Percentiles rank a stretch among this genome's conserved stretches.
These are phyloP conservation scores for Lytechinus pictus DNA, from an alignment of 35 echinoderm and acorn worm species.

Conservation along the genomic window DNA sequence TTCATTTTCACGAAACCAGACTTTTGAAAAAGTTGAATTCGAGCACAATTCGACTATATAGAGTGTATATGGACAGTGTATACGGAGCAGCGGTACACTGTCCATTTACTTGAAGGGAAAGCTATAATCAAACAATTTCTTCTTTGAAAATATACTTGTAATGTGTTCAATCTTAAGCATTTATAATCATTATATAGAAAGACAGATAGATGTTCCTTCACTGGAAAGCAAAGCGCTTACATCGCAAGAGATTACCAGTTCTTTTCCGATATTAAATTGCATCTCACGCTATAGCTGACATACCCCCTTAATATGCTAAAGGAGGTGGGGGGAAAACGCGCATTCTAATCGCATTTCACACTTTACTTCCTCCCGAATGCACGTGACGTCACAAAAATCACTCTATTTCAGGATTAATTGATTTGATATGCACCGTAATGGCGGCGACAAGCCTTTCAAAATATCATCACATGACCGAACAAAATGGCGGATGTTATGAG, in stretches of 20 bases:
- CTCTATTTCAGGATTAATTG: conserved; percentile 32
- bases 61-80: no score
- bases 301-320: neutral
- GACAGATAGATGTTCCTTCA: neutral
- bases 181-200: no score
- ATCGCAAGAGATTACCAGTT: neutral
- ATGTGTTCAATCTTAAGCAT: no score
- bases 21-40: no score
- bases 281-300: neutral
- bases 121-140: no score
- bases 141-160: no score
- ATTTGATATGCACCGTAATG: conserved; percentile 31
- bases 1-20: no score
- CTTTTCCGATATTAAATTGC: neutral
- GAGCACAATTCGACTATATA: no score
- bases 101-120: no score
- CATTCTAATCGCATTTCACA: conserved; percentile 18
- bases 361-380: neutral
- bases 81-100: no score
- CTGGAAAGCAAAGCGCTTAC: neutral
- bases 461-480: conserved; percentile 27
- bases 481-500: neutral
- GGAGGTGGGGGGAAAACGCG: neutral
- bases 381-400: conserved; percentile 14
- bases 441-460: conserved; percentile 30